Conservation (phyloP, 2,113 vertebrate genomes). For the Lepus timidus region DNA sequence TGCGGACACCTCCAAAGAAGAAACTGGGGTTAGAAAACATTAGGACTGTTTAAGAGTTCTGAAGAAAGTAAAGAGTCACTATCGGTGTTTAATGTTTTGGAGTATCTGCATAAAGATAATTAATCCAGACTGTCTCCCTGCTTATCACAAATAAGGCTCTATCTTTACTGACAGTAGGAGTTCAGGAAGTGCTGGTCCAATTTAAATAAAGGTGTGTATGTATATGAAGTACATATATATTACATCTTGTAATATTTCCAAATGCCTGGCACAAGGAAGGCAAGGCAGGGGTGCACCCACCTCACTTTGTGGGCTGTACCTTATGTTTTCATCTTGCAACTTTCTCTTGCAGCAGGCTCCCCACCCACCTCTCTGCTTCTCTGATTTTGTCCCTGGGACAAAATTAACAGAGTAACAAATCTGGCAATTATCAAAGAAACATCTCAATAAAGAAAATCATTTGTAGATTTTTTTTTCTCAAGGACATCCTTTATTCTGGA, state of each 20-base stretch:
- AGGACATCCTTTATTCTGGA: constrained; percentile 19
- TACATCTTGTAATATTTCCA: neutral
- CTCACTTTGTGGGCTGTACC: neutral
- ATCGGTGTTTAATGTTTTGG: neutral
- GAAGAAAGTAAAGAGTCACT: neutral
- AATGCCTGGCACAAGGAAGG: neutral
- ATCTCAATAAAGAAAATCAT: neutral
- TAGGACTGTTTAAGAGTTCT: neutral
- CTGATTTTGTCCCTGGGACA: neutral
- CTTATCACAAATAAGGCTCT: neutral
- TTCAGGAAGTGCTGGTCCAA: neutral
- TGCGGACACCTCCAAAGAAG: neutral
- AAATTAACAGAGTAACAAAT: constrained; percentile 19
- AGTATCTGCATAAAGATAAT: constrained; percentile 9
- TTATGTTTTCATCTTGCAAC: neutral
- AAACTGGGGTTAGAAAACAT: neutral
- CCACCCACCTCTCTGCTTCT: neutral
- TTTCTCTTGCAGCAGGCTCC: neutral
- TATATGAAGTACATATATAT: fast-evolving
- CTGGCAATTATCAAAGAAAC: constrained; percentile 23
- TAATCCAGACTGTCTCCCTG: neutral
- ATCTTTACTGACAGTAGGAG: neutral
- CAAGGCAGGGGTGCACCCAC: neutral
- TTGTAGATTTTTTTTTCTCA: constrained; percentile 25
- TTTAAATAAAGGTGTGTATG: neutral